Percentiles rank a stretch among this genome's conserved stretches.
Conservation (phyloP, 2,888 invertebrate species). For the Aphodius sticticus region DNA sequence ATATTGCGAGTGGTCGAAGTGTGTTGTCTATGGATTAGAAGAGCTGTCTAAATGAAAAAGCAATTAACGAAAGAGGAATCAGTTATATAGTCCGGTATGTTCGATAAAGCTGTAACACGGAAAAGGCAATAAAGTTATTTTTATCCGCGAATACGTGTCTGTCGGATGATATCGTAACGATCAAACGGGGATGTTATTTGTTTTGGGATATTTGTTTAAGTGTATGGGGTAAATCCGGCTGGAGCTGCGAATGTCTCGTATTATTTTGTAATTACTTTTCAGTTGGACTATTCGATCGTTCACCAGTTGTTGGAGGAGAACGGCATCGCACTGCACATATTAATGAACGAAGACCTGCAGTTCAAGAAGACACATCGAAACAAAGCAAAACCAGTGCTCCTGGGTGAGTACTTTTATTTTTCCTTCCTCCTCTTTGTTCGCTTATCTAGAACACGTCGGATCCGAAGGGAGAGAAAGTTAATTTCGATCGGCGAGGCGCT, state of each 20-base stretch:
- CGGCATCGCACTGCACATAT: slow-evolving; percentile 80
- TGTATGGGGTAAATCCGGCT: slow-evolving; percentile 9
- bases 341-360: slow-evolving; percentile 83
- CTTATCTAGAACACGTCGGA: slow-evolving; percentile 43
- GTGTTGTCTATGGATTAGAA: slow-evolving; percentile 4
- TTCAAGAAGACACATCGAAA: slow-evolving; percentile 73
- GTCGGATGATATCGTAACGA: not conserved
- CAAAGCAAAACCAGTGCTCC: slow-evolving; percentile 68
- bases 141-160: not conserved
- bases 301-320: slow-evolving; percentile 83
- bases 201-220: slow-evolving; percentile 4
- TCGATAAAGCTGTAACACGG: slow-evolving; percentile 4
- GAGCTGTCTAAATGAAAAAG: not conserved
- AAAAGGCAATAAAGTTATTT: not conserved
- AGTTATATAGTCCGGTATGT: not conserved
- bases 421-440: slow-evolving; percentile 30
- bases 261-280: slow-evolving; percentile 48
- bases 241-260: slow-evolving; percentile 32
- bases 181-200: not conserved
- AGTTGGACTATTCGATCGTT: slow-evolving; percentile 85
- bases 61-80: not conserved
- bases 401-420: slow-evolving; percentile 65
- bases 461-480: slow-evolving; percentile 43
- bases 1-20: not conserved
- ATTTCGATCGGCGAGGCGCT: slow-evolving; percentile 46